Conservation (phyloP, 2,113 vertebrate species). For the Oriolus oriolus region DNA sequence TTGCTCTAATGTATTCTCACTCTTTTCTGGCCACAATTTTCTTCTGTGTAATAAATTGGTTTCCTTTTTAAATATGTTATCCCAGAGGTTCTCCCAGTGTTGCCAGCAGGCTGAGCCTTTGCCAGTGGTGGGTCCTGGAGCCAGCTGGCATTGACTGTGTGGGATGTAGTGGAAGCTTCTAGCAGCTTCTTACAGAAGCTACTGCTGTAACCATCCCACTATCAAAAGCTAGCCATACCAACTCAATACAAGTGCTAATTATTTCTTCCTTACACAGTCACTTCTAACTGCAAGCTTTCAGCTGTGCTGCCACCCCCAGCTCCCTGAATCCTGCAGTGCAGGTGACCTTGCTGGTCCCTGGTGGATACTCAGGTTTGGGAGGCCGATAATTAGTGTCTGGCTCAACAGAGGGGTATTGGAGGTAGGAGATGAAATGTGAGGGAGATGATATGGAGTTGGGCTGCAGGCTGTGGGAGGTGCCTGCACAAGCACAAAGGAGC, state of each 20-base stretch:
- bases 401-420: not conserved
- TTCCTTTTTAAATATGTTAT: not conserved
- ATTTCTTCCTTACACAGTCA: not conserved
- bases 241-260: not conserved
- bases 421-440: not conserved
- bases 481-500: no score
- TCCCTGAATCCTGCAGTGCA: not conserved
- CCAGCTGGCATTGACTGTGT: not conserved
- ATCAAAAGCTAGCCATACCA: not conserved
- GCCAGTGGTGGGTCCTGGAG: not conserved
- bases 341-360: accelerated
- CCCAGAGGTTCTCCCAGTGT: no score
- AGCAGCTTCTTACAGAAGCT: not conserved
- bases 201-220: not conserved
- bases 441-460: no score
- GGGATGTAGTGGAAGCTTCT: not conserved
- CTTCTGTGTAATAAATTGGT: not conserved
- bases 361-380: not conserved
- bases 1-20: not conserved
- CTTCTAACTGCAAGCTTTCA: not conserved
- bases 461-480: no score
- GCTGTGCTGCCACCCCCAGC: not conserved
- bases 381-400: not conserved
- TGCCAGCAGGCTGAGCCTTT: not conserved
- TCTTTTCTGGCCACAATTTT: not conserved